Percentiles rank a stretch among this genome's conserved stretches.
Evolutionary conservation across 2,888 invertebrate genomes (phyloP).

Genomic region (Piscicola geometra): DNA sequence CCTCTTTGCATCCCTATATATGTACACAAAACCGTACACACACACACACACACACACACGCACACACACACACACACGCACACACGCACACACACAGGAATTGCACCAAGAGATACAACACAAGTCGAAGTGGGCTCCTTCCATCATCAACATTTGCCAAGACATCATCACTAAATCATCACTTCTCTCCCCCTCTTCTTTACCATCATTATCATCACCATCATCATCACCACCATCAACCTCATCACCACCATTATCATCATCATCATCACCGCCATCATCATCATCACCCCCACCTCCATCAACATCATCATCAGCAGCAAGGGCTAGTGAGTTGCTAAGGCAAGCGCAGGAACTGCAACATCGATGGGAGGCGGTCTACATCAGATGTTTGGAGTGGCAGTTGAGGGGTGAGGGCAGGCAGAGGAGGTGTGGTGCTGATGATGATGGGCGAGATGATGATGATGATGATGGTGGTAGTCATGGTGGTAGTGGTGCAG

Average conservation of each 20-base stretch:
- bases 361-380: slow-evolving; percentile 24
- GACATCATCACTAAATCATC: not conserved
- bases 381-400: slow-evolving; percentile 26
- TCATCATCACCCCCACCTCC: not conserved
- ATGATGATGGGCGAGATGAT: not conserved
- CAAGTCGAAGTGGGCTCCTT: slow-evolving; percentile 8
- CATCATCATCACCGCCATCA: not conserved
- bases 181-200: not conserved
- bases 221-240: not conserved
- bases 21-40: too few species aligned
- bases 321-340: not conserved
- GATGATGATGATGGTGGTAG: not conserved
- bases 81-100: not conserved
- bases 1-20: too few species aligned
- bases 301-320: not conserved
- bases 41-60: too few species aligned
- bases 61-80: not conserved
- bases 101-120: not conserved
- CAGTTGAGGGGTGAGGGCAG: slow-evolving; percentile 17
- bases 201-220: not conserved
- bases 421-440: not conserved
- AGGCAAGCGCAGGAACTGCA: not conserved
- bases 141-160: not conserved
- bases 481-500: not conserved
- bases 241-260: not conserved